Base-by-base conservation (phyloP, 2,888 invertebrate species). In the Polydrusus tereticollis region DNA sequence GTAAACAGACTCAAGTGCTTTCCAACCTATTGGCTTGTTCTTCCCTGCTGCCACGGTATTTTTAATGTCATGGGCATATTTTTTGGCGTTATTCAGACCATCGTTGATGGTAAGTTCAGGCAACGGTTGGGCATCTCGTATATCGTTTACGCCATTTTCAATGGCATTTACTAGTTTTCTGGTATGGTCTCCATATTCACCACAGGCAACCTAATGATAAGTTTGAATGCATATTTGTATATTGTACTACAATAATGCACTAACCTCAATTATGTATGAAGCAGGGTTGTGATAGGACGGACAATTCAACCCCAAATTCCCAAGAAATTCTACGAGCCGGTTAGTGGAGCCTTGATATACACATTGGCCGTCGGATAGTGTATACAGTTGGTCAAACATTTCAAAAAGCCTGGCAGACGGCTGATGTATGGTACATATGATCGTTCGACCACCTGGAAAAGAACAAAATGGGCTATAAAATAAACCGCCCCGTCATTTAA, bases 251-350 rank as follows among this genome's bases (percentile, higher is more conserved):
- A 29, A 7, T 29, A 7, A 29, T 7, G 29, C 29, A 66, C 64
- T 57, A 66, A 66, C 74, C 86, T 98, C 98, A 60, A 82, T 82
- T 78, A 97, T 94, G 87, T 95, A 98, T 63, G 97, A 97, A 5
- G 98, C 97, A 0, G 98, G 98, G 87, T 98, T 98, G 87, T 98
- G 98, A 86, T 98, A 98, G 64, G 95, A 93, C 0, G 98, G 98
- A 81, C 98, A 98, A 82, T 94, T 93, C 23, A 98, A 89, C n/a
- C 89, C 90, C 58, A 96, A 89, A 21, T 91, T 92, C 58, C 92
- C 90, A 71, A 98, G 79, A 84, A 94, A 94, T 76, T 93, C 92
- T 80, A 98, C 94, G 69, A 98, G 86, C 82, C 94, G 91, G 68
- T 90, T 92, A 0, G 96, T 95, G 72, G 93, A 93, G 63, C 98